Base-by-base conservation (phyloP, 2,888 invertebrate genomes). In the Calameuta filiformis region DNA sequence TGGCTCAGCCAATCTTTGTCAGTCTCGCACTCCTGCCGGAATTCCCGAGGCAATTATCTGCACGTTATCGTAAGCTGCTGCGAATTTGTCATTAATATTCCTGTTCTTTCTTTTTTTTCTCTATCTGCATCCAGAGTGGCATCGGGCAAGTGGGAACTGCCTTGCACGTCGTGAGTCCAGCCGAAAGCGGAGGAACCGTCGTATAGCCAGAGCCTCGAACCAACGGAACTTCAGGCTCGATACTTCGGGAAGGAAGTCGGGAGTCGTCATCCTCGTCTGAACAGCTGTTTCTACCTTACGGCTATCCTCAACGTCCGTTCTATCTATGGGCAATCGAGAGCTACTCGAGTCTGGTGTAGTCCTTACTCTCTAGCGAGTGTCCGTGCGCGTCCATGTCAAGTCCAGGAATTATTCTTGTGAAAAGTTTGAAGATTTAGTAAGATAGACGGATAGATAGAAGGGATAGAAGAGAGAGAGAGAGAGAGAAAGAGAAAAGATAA, bases 181-280 rank as follows among this genome's bases (percentile, higher is more conserved):
- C 87, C 73, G 90, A 90, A 85, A 87, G 87, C 76, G 88, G 88
- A 79, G 90, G 90, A 81, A 90, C 90, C 79, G 88, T 89, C 85
- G 90, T 90, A 87, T 90, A 90, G 89, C 89, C 82, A 83, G 84
- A 85, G 81, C 81, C 83, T 79, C 82, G 82, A 34, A 33, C 71
- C 0, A 12, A 15, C 78, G 74, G 12, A n/a, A 81, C 79, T 80
- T 76, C 81, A 80, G 81, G 76, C 81, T 78, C 77, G 73, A 79
- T 81, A 79, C 76, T 80, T 81, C 78, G 76, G 80, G 77, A 76
- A 77, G 77, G 69, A 74, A 79, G 56, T 79, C 35, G 74, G 69
- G 40, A 79, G 31, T 76, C 76, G 34, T 31, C 76, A 68, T 40
- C 74, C 37, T 78, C 75, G 76, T 75, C 83, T 69, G 81, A 85